phyloP scores from a whole-genome alignment of 2,113 vertebrate species.

The Hemiscyllium ocellatum region DNA sequence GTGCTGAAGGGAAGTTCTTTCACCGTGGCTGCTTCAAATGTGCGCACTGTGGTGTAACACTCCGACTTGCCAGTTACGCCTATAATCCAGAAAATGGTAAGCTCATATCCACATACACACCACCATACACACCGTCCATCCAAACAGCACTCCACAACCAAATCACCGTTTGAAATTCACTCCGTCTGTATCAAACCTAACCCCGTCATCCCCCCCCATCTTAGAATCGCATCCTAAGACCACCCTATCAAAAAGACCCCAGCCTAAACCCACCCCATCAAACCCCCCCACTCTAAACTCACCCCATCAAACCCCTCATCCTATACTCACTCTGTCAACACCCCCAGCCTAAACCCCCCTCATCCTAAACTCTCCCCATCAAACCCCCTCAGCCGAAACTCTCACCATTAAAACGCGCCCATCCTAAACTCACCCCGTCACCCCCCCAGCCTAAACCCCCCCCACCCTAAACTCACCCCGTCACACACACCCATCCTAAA shows the following conservation, averaged over 20 bases:
- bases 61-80: slow-evolving; percentile 85
- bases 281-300: no score
- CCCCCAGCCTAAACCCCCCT: no score
- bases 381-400: no score
- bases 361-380: not conserved
- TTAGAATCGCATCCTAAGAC: no score
- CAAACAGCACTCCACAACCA: not conserved
- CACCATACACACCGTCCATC: not conserved
- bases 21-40: slow-evolving; percentile 98
- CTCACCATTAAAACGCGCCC: no score
- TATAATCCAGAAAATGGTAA: slow-evolving; percentile 86
- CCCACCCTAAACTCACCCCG: not conserved
- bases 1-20: slow-evolving; percentile 95
- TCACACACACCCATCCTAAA: no score
- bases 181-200: not conserved
- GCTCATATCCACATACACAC: slow-evolving; percentile 37
- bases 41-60: slow-evolving; percentile 82
- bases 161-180: not conserved
- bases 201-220: no score
- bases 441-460: not conserved
- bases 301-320: no score
- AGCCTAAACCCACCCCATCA: no score
- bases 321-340: no score
- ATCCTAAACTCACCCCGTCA: no score
- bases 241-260: no score